Base-by-base conservation (phyloP, 2,888 invertebrate genomes). In the Seira ritae region DNA sequence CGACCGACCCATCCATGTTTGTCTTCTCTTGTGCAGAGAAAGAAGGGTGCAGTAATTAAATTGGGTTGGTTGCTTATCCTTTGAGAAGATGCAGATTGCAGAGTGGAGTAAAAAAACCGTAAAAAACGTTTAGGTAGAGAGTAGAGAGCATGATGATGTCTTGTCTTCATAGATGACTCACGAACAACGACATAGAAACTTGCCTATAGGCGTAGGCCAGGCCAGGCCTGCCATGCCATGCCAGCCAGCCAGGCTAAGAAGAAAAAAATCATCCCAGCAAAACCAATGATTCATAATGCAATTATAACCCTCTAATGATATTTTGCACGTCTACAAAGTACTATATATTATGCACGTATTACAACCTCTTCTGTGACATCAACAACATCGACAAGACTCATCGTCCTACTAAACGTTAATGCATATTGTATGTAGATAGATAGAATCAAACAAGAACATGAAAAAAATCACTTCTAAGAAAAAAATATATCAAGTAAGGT, bases 1-100 rank as follows among this genome's bases (percentile, higher is more conserved):
- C 22, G n/a, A 22, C 62, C 22, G n/a, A 22, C 62, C 62, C 62
- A 22, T 20, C 62, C 62, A 20, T 62, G 62, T 62, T 62, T 62
- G 62, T 62, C 62, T 60, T 60, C 42, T 12, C 42, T n/a, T 50
- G 62, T 62, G 12, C 10, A 31, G 62, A 67, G 50, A 62, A 65
- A 72, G 67, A 79, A 79, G 79, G 79, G 79, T 72, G 72, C 79
- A 80, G 80, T 68, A 72, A 79, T 72, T 72, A 73, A 72, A 72
- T 55, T 80, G 62, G 80, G 80, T 60, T 69, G 73, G 50, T 62
- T 62, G 6, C 12, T 3, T 3, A 8, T 50, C 2, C 50, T 50
- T 31, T 50, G 6, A 50, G 15, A 15, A 50, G 50, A 50, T 50
- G 62, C 62, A 62, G 31, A 31, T n/a, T n/a, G n/a, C n/a, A n/a